Evolutionary conservation across 1,140 invertebrate genomes (phyloP), one percentile per base, ranked within the genome.

Genomic region (Trachymyrmex septentrionalis): DNA sequence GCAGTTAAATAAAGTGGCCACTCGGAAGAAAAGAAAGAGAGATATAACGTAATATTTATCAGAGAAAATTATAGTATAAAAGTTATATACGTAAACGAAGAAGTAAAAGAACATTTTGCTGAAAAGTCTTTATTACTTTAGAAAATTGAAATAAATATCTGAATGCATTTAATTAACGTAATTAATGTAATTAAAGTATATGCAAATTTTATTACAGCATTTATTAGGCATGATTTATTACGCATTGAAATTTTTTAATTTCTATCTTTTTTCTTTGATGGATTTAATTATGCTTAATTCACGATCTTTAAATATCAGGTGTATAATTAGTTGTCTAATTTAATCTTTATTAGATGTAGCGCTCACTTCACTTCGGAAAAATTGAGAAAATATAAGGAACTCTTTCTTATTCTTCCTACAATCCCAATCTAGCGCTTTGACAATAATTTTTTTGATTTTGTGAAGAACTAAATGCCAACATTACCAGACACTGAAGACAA

Each of bases 41-140:
- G 16, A 44, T 0, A 7, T 69, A 4, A 84, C 38, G 7, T 48
- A 82, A 57, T 72, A 44, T 57, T 57, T 57, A 72, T 69, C 57
- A 55, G 1, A 66, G 4, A 55, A 55, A 67, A 38, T 38, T 66
- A 9, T 30, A 38, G n/a, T 80, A n/a, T n/a, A 71, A 71, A 57
- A 71, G 16, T 71, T 9, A 38, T 7, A 38, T 6, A 34, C 10
- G 16, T 64, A 67, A 80, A 66, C 10, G 14, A 53, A 57, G 7
- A 53, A 53, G 10, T 9, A n/a, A 66, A 14, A 21, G 2, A 3
- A 16, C 24, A 64, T 50, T 34, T 64, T 21, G n/a, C 9, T n/a
- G 30, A 34, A 50, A 30, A 63, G 2, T 3, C 24, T 14, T 50
- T 63, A 19, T 5, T 50, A 64, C 27, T 64, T 78, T 48, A 78